These are phyloP conservation scores for Taphrorychus bicolor DNA, from an alignment of 2,888 invertebrate species.

Conservation along the genomic window DNA sequence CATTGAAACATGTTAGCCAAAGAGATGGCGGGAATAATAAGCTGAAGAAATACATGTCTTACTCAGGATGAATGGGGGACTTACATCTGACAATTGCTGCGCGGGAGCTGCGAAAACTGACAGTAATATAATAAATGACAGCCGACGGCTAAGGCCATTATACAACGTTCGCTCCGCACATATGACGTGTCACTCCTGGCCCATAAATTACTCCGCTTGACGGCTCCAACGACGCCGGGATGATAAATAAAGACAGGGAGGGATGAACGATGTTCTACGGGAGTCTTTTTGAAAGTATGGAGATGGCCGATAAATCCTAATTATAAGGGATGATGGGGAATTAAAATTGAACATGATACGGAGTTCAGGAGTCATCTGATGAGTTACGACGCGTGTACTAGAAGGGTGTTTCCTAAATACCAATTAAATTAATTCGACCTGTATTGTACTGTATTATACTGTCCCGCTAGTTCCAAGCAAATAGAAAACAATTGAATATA, in stretches of 20 bases:
- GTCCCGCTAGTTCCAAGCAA: no score
- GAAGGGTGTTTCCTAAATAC: no score
- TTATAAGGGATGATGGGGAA: no score
- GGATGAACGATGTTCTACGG: slow-evolving; percentile 18
- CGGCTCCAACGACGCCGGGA: slow-evolving; percentile 36
- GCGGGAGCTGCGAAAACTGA: slow-evolving; percentile 32
- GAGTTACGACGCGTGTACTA: no score
- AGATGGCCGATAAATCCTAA: no score
- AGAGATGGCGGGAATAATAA: no score
- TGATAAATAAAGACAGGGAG: slow-evolving; percentile 41
- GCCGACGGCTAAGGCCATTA: slow-evolving; percentile 40
- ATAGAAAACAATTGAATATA: no score
- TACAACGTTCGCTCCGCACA: slow-evolving; percentile 41
- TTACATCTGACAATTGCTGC: neutral
- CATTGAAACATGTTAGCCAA: no score
- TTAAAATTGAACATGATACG: no score
- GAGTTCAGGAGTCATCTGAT: no score
- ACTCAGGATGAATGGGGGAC: neutral
- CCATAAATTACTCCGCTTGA: slow-evolving; percentile 42
- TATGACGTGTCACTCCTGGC: slow-evolving; percentile 43
- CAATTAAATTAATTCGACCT: no score
- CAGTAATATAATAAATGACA: slow-evolving; percentile 43
- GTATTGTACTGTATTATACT: no score
- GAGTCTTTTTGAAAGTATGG: slow-evolving; percentile 8
- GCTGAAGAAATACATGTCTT: neutral